Evolutionary conservation across 2,888 invertebrate genomes (phyloP), one percentile per base, ranked within the genome.

Genomic region (Ennomos erosarius): DNA sequence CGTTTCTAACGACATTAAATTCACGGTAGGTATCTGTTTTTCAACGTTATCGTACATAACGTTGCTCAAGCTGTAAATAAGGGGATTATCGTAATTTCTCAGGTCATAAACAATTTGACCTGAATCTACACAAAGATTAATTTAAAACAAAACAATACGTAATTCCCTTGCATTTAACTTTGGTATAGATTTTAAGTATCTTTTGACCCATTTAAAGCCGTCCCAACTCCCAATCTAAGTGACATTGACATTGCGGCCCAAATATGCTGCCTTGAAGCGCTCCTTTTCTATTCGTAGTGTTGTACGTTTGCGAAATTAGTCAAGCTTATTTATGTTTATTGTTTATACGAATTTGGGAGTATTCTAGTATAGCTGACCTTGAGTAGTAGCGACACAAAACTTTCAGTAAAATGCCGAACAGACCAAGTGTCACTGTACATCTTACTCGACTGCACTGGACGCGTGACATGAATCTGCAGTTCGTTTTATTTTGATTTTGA

Each of bases 241-340:
- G 79, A 72, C 82, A 81, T 78, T 81, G 82, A 80, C 78, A 79
- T 70, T 69, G 71, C 74, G 75, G 70, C 54, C 78, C 73, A 57
- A 75, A 74, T 71, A 62, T 55, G 68, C 67, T 67, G 43, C 76
- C 74, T 73, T 81, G 76, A 59, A 71, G 64, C 64, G 68, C 70
- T 67, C 69, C 66, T 55, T 26, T 26, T 26, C 66, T 60, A 62
- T 58, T 42, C 35, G 59, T 51, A 50, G 48, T 51, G 58, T 40
- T 51, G 62, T 55, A 38, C 48, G 52, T 62, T 68, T 69, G 71
- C 68, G 67, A 74, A 74, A 74, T 70, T 67, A 67, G 67, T 64
- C 65, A 65, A 26, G 66, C 71, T 70, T 69, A 68, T 59, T 70
- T 67, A 71, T 71, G 70, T 74, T 70, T 68, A 68, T 69, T 68